Evolutionary conservation across 2,113 vertebrate genomes (phyloP).

Genomic region (Malurus alboscapulatus): DNA sequence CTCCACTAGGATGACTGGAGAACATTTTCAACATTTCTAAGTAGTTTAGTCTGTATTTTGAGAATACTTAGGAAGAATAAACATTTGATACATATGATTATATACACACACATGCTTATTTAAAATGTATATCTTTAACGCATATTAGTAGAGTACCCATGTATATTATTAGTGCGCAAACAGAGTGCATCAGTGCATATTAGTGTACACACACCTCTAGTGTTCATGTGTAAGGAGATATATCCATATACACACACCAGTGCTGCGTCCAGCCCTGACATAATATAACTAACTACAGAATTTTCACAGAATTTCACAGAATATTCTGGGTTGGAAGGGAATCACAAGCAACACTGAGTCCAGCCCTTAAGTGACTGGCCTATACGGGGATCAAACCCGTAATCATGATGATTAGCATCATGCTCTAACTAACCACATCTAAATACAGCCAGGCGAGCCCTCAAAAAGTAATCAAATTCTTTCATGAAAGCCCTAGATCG

Average conservation of each 20-base stretch:
- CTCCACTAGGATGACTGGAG: neutral
- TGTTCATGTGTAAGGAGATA: neutral
- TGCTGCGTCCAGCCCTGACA: neutral
- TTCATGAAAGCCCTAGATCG: neutral
- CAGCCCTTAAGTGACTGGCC: neutral
- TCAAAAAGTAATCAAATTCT: neutral
- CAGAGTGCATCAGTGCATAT: neutral
- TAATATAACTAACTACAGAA: neutral
- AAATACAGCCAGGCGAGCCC: neutral
- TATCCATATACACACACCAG: neutral
- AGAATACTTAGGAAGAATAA: neutral
- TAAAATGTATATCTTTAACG: neutral
- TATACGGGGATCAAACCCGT: fast-evolving
- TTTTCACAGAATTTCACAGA: neutral
- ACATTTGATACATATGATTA: neutral
- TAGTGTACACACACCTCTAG: neutral
- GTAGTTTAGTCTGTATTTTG: neutral
- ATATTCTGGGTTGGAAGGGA: neutral
- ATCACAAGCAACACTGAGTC: neutral
- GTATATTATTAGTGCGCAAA: neutral
- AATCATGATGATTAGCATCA: neutral
- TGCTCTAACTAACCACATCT: neutral
- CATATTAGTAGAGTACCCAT: neutral
- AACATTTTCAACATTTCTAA: neutral
- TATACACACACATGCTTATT: neutral